Evolutionary conservation across 2,113 vertebrate species (phyloP), one percentile per base, ranked within the genome.

Genomic region (Sylvilagus bachmani): DNA sequence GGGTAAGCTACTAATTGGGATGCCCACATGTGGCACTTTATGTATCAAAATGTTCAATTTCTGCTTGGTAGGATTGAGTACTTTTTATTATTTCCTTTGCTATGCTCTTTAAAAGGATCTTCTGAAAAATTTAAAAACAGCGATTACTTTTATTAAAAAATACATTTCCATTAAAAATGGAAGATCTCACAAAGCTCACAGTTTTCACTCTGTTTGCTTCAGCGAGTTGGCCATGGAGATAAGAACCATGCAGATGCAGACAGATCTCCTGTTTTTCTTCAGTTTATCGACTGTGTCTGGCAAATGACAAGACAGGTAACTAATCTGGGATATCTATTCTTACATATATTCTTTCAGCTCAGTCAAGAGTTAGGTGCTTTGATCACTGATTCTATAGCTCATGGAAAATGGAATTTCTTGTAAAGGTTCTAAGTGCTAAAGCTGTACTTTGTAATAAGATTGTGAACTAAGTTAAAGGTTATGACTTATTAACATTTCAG

Each of bases 261-360:
- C 98, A 98, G 99, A 44, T 99, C 99, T 0, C 99, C 99, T 5
- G 99, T 99, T 95, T 99, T 99, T 77, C 99, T 99, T 96, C 99
- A 99, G 98, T 99, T 99, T 95, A 98, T 99, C 16, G 99, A 99
- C 98, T 99, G 99, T 49, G 99, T 99, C 85, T 99, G 99, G 99
- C 99, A 99, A 84, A 99, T 99, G 98, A 99, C 99, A n/a, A 99
- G 99, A 97, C 99, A 99, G 99, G 99, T 99, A 97, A 95, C 29
- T n/a, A 75, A 74, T 53, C 75, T 94, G 64, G 58, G 58, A 8
- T 36, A 55, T 82, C 13, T 36, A 31, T 75, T 51, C 53, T 77
- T 85, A 61, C 33, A 3, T 0, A 0, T 44, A 11, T 81, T 44
- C 31, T 6, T 64, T 93, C 38, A 90, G 75, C 90, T 79, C 55